Evolutionary conservation across 2,797 vertebrate genomes (phyloP).

Genomic region (Clarias pachynema): DNA sequence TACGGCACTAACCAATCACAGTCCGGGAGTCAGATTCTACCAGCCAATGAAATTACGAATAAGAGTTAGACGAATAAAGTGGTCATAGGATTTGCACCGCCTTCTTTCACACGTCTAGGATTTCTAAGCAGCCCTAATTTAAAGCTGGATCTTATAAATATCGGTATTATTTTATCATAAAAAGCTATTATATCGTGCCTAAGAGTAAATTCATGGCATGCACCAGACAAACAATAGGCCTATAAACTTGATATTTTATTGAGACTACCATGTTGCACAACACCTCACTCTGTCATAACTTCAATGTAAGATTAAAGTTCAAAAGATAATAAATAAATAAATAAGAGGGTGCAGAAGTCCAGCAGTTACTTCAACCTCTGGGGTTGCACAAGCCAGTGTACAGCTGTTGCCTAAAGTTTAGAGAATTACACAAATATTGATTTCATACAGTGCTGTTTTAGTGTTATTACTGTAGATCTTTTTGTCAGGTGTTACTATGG

Average conservation of each 20-base stretch:
- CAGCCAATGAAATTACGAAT: not conserved
- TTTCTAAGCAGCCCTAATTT: not conserved
- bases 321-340: not conserved
- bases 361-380: too few species aligned
- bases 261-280: not conserved
- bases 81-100: not conserved
- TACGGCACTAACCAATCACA: not conserved
- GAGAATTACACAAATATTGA: too few species aligned
- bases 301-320: not conserved
- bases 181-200: not conserved
- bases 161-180: not conserved
- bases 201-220: not conserved
- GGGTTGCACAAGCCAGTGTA: too few species aligned
- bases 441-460: too few species aligned
- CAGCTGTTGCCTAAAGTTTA: too few species aligned
- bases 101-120: not conserved
- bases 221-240: not conserved
- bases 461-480: too few species aligned
- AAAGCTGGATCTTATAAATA: not conserved
- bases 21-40: not conserved
- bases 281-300: not conserved
- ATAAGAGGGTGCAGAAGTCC: too few species aligned
- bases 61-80: not conserved
- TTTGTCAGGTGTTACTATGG: too few species aligned
- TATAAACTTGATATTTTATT: not conserved